Evolutionary conservation across 2,113 vertebrate genomes (phyloP).

Genomic region (Aptenodytes forsteri): DNA sequence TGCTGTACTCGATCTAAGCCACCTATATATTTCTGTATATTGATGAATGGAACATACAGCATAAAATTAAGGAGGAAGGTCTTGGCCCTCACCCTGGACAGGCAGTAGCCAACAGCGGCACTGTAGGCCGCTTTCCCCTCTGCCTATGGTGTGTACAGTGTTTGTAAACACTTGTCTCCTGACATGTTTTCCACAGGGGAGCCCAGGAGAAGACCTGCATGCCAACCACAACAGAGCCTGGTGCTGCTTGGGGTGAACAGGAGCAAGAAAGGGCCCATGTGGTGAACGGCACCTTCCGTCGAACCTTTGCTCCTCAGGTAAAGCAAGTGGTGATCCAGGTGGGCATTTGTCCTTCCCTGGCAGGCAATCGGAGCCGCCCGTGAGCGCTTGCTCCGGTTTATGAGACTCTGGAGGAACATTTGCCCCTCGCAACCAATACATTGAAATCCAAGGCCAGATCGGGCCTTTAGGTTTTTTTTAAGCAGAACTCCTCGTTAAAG

Average conservation of each 20-base stretch:
- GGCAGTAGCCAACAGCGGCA: background rate
- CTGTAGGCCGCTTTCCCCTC: background rate
- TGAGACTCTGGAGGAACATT: background rate
- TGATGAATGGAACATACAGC: background rate
- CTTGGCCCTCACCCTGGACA: background rate
- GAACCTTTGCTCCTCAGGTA: background rate
- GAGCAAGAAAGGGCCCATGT: accelerated
- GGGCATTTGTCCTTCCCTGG: background rate
- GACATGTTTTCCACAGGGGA: background rate
- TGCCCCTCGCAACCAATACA: background rate
- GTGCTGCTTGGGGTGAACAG: background rate
- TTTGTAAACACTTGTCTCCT: background rate
- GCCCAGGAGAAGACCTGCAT: background rate
- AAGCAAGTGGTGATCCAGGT: background rate
- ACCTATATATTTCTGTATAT: background rate
- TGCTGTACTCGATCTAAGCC: background rate
- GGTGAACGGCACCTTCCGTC: accelerated
- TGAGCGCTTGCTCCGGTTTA: background rate
- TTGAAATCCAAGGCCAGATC: background rate
- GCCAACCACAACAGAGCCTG: accelerated
- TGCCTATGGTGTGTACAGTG: background rate
- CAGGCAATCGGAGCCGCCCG: background rate
- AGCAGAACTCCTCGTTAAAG: background rate
- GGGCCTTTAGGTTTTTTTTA: background rate
- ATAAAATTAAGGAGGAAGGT: background rate